A percentile compares a stretch with the other conserved stretches of the same genome.
These are phyloP conservation scores for Noctua fimbriata DNA, from an alignment of 2,888 invertebrate genomes.

Conservation along the genomic window DNA sequence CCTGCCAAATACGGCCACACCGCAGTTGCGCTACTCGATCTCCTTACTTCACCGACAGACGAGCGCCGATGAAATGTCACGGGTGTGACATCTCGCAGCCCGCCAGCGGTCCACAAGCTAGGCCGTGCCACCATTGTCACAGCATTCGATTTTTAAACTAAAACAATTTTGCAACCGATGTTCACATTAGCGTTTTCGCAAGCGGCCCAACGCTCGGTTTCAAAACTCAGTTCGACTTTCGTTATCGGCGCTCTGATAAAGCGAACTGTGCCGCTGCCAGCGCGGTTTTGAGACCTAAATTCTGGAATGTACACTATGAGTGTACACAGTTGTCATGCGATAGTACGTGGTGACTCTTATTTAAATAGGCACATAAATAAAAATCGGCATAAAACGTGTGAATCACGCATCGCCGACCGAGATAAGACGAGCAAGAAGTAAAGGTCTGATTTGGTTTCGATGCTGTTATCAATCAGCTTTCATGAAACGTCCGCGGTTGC, in stretches of 20 bases:
- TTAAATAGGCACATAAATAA: conserved; percentile 37
- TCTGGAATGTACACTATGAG: conserved; percentile 70
- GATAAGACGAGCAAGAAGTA: conserved; percentile 60
- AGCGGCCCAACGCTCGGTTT: conserved; percentile 89
- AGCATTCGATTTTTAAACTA: conserved; percentile 88
- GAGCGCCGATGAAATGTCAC: conserved; percentile 71
- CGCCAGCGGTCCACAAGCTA: conserved; percentile 63
- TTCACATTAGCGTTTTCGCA: conserved; percentile 91
- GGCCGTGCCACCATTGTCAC: conserved; percentile 74
- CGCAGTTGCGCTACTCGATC: conserved; percentile 83
- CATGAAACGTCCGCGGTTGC: conserved; percentile 81
- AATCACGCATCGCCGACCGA: conserved; percentile 25
- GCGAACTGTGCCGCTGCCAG: conserved; percentile 84
- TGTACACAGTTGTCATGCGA: conserved; percentile 55
- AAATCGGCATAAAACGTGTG: conserved; percentile 43
- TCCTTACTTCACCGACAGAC: conserved; percentile 77
- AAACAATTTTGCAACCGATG: conserved; percentile 90
- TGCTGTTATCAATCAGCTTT: conserved; percentile 80
- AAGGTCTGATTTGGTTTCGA: conserved; percentile 56
- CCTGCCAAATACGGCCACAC: conserved; percentile 86
- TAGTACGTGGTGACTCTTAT: conserved; percentile 45
- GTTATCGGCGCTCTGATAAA: conserved; percentile 89
- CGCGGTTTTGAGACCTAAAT: conserved; percentile 88
- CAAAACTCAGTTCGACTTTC: conserved; percentile 89
- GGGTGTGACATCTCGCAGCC: conserved; percentile 65